Evolutionary conservation across 2,113 vertebrate genomes (phyloP).

Genomic region (Chloroceryle aenea): DNA sequence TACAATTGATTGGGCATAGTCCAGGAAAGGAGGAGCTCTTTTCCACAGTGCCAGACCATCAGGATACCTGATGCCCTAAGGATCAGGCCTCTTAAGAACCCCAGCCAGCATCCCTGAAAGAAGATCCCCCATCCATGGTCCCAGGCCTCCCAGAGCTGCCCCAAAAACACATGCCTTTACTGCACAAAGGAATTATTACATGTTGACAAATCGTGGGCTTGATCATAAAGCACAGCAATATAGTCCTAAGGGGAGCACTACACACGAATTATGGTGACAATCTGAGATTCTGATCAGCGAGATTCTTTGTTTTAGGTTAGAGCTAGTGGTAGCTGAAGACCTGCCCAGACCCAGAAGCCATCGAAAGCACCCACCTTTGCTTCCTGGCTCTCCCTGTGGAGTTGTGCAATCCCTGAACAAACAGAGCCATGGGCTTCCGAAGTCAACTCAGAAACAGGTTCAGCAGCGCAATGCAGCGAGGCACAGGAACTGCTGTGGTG

Average conservation of each 20-base stretch:
- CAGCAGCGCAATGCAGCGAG: neutral
- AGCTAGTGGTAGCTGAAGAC: neutral
- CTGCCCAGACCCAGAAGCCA: neutral
- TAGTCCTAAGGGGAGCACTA: neutral
- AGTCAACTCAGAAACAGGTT: neutral
- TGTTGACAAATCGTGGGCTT: neutral
- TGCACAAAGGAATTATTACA: neutral
- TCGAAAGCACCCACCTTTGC: conserved; percentile 35
- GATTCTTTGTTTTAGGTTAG: neutral
- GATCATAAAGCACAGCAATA: neutral
- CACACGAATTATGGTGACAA: neutral
- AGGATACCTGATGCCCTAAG: neutral
- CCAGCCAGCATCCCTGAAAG: neutral
- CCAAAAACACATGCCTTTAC: rapidly evolving
- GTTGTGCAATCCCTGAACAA: conserved; percentile 15
- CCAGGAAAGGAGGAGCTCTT: neutral
- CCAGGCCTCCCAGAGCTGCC: neutral
- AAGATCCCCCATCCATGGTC: neutral
- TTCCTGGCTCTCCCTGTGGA: conserved; percentile 50
- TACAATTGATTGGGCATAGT: neutral
- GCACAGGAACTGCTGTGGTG: neutral
- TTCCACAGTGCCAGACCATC: neutral
- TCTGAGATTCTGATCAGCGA: neutral
- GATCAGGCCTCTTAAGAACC: neutral
- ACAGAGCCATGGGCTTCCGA: neutral